phyloP scores from a whole-genome alignment of 2,797 vertebrate species.

The Neoniphon sammara region DNA sequence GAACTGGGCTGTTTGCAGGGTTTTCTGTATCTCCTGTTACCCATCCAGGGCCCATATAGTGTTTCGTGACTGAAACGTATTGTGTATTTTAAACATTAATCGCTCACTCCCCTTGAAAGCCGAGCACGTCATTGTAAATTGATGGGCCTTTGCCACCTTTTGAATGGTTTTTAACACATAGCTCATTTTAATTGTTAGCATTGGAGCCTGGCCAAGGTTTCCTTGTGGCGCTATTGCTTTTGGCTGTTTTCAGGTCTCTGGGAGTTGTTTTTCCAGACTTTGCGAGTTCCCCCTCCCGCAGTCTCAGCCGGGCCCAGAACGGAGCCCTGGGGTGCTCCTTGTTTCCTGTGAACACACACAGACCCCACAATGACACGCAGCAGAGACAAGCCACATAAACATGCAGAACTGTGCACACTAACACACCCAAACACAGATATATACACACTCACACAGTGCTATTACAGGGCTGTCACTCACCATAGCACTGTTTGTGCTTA shows the following conservation, averaged over 20 bases:
- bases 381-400: slow-evolving; percentile 33
- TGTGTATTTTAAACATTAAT: slow-evolving; percentile 31
- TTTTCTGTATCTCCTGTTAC: slow-evolving; percentile 11
- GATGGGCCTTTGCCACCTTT: slow-evolving; percentile 48
- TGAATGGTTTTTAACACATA: slow-evolving; percentile 57
- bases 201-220: slow-evolving; percentile 65
- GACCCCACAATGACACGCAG: slow-evolving; percentile 22
- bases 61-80: slow-evolving; percentile 3
- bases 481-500: too few relatives aligned
- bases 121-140: slow-evolving; percentile 37
- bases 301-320: slow-evolving; percentile 56
- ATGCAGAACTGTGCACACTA: slow-evolving; percentile 18
- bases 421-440: background rate
- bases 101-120: slow-evolving; percentile 33
- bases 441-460: too few relatives aligned
- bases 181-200: slow-evolving; percentile 67
- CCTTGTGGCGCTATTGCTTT: slow-evolving; percentile 65
- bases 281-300: slow-evolving; percentile 40
- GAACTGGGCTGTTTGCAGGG: slow-evolving; percentile 4
- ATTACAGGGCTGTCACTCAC: background rate
- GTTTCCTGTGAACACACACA: slow-evolving; percentile 65
- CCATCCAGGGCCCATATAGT: background rate
- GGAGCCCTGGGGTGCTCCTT: slow-evolving; percentile 63
- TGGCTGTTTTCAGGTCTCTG: slow-evolving; percentile 66
- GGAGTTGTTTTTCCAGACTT: slow-evolving; percentile 75